Evolutionary conservation across 2,888 invertebrate species (phyloP), one percentile per base, ranked within the genome.

Genomic region (Drosophila borborema): DNA sequence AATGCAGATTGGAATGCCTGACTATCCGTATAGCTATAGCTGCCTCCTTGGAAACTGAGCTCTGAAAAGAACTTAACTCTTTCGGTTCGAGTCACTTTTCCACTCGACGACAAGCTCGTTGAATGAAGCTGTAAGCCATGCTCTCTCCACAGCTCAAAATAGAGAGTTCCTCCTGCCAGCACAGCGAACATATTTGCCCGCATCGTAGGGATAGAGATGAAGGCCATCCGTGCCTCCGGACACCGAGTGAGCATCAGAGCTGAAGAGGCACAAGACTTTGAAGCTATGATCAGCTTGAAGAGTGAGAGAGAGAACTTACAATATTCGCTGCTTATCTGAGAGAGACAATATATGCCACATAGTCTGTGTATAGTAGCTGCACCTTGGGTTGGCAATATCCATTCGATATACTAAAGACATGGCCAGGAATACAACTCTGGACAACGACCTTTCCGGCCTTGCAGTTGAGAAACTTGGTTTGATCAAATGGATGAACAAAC

Each of bases 401-500:
- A 16, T 92, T 86, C 0, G 86, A 83, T 6, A 95, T 94, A 90
- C 95, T 95, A 87, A 96, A 96, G 4, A 95, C 93, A 0, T 95
- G 95, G 4, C 94, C 94, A 0, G 95, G 94, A 1, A 94, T 93
- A 83, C 96, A 96, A 41, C 94, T 94, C 78, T 95, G 95, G 1
- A 95, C 93, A 54, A 93, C 93, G 1, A 95, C 94, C 56, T 95
- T 93, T 0, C 96, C 96, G 74, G 94, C 94, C 94, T 94, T 95
- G 82, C 96, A 96, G 83, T 95, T 95, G 18, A 96, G 93, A 84
- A 95, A 96, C 82, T 94, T 95, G 70, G 94, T 94, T 84, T 96
- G 96, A 58, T 95, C 95, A 2, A 94, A 93, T 20, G 94, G 94
- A 87, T 95, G 95, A 0, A 94, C 94, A 80, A 95, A 95, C 63